Percentiles rank a stretch among this genome's conserved stretches.
These are phyloP conservation scores for Gonatopus flavifemur DNA, from an alignment of 1,140 invertebrate species.

Conservation along the genomic window DNA sequence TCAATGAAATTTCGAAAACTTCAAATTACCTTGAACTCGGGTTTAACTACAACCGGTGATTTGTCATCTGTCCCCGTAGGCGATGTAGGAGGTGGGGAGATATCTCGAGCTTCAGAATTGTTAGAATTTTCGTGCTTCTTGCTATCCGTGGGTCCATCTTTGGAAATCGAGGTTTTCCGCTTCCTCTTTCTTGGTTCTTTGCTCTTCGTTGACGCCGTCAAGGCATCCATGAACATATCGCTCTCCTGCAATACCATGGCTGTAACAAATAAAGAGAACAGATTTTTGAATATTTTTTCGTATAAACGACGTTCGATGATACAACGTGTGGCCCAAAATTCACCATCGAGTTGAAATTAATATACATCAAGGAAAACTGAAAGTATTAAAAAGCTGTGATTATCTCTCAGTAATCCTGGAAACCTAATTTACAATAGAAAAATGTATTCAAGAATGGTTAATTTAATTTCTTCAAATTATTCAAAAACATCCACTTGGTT, in stretches of 20 bases:
- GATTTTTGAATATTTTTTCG: conserved; percentile 6
- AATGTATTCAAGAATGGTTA: no score
- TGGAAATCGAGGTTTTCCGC: conserved; percentile 67
- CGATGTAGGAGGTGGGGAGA: conserved; percentile 49
- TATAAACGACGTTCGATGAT: no score
- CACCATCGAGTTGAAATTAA: no score
- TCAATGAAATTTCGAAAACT: background rate
- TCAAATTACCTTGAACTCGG: conserved; percentile 55
- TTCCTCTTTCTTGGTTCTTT: conserved; percentile 78
- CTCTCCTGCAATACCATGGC: conserved; percentile 82
- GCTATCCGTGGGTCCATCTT: conserved; percentile 60
- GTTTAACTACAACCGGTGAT: conserved; percentile 58
- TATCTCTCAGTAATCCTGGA: no score
- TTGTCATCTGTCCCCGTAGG: conserved; percentile 58
- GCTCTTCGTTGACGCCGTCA: conserved; percentile 73
- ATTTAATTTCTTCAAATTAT: no score
- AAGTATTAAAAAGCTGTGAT: no score
- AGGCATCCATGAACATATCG: conserved; percentile 88
- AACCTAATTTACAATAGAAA: no score
- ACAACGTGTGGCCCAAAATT: no score
- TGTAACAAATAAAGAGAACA: conserved; percentile 52
- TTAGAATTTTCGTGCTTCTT: conserved; percentile 57
- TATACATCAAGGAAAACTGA: no score
- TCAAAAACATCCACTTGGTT: no score
- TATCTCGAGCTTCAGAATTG: conserved; percentile 46